These are phyloP conservation scores for Syndactyla subalaris DNA, from an alignment of 2,797 vertebrate species.

Conservation along the genomic window DNA sequence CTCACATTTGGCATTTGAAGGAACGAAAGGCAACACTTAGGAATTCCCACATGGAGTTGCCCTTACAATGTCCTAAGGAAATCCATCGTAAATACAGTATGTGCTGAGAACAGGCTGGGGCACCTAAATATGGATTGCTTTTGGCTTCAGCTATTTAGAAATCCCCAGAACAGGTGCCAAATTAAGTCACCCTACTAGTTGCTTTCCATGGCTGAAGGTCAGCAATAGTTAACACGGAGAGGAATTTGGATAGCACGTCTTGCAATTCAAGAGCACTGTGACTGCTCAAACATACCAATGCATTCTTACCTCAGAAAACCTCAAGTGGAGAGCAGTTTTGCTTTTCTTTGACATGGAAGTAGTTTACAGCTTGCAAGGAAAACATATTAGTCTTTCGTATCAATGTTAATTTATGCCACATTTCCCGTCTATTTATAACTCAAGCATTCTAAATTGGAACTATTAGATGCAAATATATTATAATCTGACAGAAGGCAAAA, in stretches of 20 bases:
- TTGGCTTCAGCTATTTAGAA: constrained; percentile 69
- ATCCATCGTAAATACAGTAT: constrained; percentile 62
- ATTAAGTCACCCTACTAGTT: constrained; percentile 64
- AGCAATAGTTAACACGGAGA: constrained; percentile 46
- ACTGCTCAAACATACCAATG: neutral
- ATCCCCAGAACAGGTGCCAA: constrained; percentile 71
- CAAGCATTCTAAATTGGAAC: constrained; percentile 45
- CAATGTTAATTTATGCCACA: constrained; percentile 25
- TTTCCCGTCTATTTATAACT: constrained; percentile 46
- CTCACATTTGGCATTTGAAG: constrained; percentile 39
- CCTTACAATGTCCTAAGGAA: constrained; percentile 57
- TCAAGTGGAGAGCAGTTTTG: neutral
- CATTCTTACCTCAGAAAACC: constrained; percentile 38
- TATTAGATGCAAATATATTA: constrained; percentile 49
- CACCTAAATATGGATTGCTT: constrained; percentile 62
- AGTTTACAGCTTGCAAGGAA: neutral
- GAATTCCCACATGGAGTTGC: neutral
- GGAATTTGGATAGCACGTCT: constrained; percentile 27
- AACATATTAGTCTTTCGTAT: neutral
- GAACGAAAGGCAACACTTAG: constrained; percentile 37
- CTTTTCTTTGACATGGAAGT: neutral
- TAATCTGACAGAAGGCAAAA: constrained; percentile 25
- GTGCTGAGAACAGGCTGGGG: constrained; percentile 45
- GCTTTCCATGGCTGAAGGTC: constrained; percentile 67
- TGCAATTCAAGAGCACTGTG: neutral